Percentiles rank a stretch among this genome's conserved stretches.
Conservation (phyloP, 2,888 invertebrate species). For the Leptopilina drosophilae region DNA sequence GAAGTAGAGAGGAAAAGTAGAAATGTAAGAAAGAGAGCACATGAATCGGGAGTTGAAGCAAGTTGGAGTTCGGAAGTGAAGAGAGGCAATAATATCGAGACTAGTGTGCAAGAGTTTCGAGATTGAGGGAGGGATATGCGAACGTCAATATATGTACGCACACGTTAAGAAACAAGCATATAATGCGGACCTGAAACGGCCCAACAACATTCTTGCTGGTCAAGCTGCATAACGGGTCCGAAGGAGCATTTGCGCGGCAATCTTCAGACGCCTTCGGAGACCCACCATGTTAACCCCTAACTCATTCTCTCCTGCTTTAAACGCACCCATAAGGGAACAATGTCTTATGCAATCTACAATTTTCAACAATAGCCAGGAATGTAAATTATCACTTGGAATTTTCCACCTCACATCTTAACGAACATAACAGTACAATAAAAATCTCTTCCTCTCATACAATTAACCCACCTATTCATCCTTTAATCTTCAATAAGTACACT, state of each 20-base stretch:
- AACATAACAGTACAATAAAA: background rate
- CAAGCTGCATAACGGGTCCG: conserved; percentile 42
- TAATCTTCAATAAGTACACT: too few species aligned
- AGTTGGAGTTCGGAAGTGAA: conserved; percentile 33
- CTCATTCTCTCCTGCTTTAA: conserved; percentile 16
- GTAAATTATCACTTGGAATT: conserved; percentile 12
- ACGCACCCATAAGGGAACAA: conserved; percentile 1
- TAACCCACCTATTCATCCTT: too few species aligned
- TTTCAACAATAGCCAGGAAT: conserved; percentile 11
- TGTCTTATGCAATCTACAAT: conserved; percentile 21
- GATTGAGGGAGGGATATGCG: conserved; percentile 26
- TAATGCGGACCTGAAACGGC: conserved; percentile 40
- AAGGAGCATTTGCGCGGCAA: conserved; percentile 28
- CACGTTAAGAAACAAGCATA: conserved; percentile 38
- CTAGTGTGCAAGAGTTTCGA: conserved; percentile 6
- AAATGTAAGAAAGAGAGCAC: background rate
- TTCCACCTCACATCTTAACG: background rate
- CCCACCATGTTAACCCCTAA: conserved; percentile 28
- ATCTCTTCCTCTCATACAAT: background rate
- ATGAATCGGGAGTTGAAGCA: conserved; percentile 14
- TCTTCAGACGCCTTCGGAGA: conserved; percentile 38
- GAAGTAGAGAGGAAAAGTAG: background rate
- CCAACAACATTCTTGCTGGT: conserved; percentile 42
- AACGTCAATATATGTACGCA: conserved; percentile 29
- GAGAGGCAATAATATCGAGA: conserved; percentile 32